Conservation (phyloP, 2,797 vertebrate species). For the Ara ararauna region DNA sequence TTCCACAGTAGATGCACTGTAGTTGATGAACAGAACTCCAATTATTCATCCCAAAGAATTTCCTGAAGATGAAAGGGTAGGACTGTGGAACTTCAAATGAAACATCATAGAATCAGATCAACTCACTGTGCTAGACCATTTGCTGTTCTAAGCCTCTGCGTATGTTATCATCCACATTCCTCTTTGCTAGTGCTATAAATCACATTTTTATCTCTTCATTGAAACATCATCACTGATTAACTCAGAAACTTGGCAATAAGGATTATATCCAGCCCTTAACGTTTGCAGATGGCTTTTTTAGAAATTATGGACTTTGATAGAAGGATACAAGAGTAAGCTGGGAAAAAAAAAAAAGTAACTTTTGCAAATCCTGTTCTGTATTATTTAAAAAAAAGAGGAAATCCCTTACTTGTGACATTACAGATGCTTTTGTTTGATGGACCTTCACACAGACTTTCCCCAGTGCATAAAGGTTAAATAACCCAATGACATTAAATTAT, state of each 20-base stretch:
- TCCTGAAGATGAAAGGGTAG: not conserved
- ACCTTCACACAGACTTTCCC: not conserved
- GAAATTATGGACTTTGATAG: slow-evolving; percentile 13
- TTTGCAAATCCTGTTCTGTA: slow-evolving; percentile 25
- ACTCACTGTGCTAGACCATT: not conserved
- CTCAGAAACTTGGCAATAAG: not conserved
- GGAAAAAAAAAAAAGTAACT: not conserved
- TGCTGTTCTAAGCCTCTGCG: not conserved
- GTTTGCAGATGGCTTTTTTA: not conserved
- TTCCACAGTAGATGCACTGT: not conserved
- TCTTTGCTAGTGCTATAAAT: not conserved
- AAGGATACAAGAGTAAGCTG: slow-evolving; percentile 5
- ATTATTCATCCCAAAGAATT: not conserved
- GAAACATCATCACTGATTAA: not conserved
- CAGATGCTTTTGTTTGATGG: not conserved
- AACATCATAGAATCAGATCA: not conserved
- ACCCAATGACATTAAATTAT: not conserved
- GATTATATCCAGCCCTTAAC: not conserved
- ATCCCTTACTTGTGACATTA: not conserved
- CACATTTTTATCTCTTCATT: not conserved
- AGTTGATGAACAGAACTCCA: not conserved
- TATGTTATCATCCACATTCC: not conserved
- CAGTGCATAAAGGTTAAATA: not conserved
- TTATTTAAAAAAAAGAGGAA: slow-evolving; percentile 64
- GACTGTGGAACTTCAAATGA: not conserved